Base-by-base conservation (phyloP, 2,888 invertebrate genomes). In the Frankliniella intonsa region DNA sequence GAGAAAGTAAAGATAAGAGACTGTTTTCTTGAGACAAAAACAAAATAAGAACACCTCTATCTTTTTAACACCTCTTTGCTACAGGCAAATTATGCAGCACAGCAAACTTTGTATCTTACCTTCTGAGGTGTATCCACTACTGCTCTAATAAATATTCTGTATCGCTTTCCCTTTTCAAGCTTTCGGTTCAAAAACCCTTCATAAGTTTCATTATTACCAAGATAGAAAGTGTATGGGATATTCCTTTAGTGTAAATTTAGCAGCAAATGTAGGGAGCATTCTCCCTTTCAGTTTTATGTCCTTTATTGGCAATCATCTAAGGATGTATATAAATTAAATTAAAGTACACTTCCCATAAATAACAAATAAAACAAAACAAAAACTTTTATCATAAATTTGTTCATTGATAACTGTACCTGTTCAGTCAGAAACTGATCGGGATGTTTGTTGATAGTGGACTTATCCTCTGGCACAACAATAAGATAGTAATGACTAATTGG, bases 401-500 rank as follows among this genome's bases (percentile, higher is more conserved):
- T 38, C 10, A 17, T 27, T n/a, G 17, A 17, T n/a, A 80, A n/a
- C 27, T 38, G 38, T 86, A 88, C 92, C 87, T 95, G 95, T 82
- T 95, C 95, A 25, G 95, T 96, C 86, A 94, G 90, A 88, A 96
- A 94, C 88, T 97, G 96, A 89, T 97, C 96, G 1, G 97, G 97
- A 87, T 95, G 92, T 88, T 94, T 95, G 86, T 94, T 92, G 81
- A 92, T 89, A 83, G 91, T 93, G 0, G 91, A 89, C 87, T 94
- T 94, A 86, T 96, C 95, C 86, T 96, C 95, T 7, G 98, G 98
- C 38, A 99, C 97, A 83, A 99, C 97, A 85, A 98, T 94, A 86
- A 99, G 89, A 89, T 94, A 97, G 89, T 99, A 99, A 90, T 99
- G 97, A 83, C 96, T 96, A 85, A 99, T 97, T 11, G 97, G 97